Percentiles rank a stretch among this genome's conserved stretches.
Conservation (phyloP, 2,888 invertebrate species). For the Hyalella azteca region DNA sequence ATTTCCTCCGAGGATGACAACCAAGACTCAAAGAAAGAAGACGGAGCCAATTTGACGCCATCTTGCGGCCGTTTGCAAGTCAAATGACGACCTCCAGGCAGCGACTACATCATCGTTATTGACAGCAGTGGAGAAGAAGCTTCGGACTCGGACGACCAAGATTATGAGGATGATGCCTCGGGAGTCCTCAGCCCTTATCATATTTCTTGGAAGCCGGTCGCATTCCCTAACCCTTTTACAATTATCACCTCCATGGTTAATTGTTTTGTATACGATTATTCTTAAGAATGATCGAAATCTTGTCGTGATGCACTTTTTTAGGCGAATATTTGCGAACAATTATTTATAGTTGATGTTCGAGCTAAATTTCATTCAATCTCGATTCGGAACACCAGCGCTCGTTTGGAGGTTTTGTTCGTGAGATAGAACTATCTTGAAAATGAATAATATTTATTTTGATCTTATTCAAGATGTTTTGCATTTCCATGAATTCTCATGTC, state of each 20-base stretch:
- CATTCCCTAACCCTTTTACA: constrained; percentile 33
- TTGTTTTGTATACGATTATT: constrained; percentile 44
- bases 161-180: background rate
- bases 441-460: too few relatives aligned
- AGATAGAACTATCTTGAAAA: too few relatives aligned
- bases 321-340: too few relatives aligned
- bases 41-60: constrained; percentile 1
- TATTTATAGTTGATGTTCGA: too few relatives aligned
- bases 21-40: background rate
- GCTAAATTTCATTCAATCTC: too few relatives aligned
- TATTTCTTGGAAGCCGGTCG: constrained; percentile 31
- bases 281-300: background rate
- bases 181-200: constrained; percentile 37
- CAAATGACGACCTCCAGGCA: constrained; percentile 40
- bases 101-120: constrained; percentile 29
- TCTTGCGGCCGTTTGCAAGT: constrained; percentile 39
- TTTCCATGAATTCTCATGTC: too few relatives aligned
- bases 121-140: constrained; percentile 37
- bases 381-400: too few relatives aligned
- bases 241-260: constrained; percentile 37
- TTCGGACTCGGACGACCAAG: background rate
- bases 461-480: too few relatives aligned
- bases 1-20: constrained; percentile 44
- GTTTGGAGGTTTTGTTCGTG: too few relatives aligned
- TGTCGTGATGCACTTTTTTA: constrained; percentile 13